Evolutionary conservation across 2,113 vertebrate genomes (phyloP), one percentile per base, ranked within the genome.

Genomic region (Xiphophorus hellerii): DNA sequence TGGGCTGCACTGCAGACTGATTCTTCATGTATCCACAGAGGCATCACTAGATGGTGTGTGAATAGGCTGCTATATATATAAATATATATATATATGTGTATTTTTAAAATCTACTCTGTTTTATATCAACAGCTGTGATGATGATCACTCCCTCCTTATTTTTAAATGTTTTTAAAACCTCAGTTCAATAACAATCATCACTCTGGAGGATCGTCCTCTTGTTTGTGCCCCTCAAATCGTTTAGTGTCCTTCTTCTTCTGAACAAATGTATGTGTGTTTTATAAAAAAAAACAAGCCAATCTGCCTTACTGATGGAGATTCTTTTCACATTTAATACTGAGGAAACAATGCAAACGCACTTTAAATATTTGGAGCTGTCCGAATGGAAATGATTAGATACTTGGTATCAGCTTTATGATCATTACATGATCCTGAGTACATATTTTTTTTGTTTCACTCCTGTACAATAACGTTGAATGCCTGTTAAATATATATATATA

Each of bases 311-410:
- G 81, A 89, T 88, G 84, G 88, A 92, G 89, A 88, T 94, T 87
- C 90, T 73, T 90, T 90, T 91, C 74, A 84, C 87, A 88, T 88
- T 66, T 84, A 83, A 80, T 84, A 86, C 84, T 91, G 87, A 93
- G 93, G 92, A 89, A 96, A 94, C 94, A 94, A 96, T 95, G 87
- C 96, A 84, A 88, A 95, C 95, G 98, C 98, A 99, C 98, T 99
- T 99, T 99, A 98, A 90, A 95, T 93, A 97, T 98, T 96, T 97
- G 97, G 96, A 95, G 89, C 90, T 81, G 86, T 93, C 96, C 97
- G 96, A 95, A 95, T 98, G 92, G 60, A 87, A 90, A 94, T 91
- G 93, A 96, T 94, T 93, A 94, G 97, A 98, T 98, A 97, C 96
- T 91, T 96, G 88, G 80, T 98, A 96, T 99, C 97, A 95, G 92